Conservation (phyloP, 2,888 invertebrate genomes). For the Linyphia triangularis region DNA sequence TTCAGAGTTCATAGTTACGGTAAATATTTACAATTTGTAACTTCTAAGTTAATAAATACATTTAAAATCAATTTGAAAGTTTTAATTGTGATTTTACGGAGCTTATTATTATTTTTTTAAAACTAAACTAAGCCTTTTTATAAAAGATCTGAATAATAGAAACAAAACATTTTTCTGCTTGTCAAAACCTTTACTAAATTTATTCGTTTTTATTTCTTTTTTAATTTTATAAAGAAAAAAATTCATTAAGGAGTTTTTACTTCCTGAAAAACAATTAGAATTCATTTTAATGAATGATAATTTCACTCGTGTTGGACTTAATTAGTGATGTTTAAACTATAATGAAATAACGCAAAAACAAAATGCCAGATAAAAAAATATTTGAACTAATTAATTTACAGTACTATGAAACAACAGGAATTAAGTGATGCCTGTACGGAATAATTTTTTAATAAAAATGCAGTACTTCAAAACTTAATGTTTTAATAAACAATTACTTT, state of each 20-base stretch:
- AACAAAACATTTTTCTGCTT: no score
- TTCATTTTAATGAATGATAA: slow-evolving; percentile 24
- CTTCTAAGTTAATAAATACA: no score
- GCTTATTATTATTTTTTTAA: no score
- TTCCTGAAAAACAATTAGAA: slow-evolving; percentile 41
- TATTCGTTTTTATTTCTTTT: no score
- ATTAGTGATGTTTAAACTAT: slow-evolving; percentile 39
- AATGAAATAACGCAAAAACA: slow-evolving; percentile 33
- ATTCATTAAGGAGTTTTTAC: slow-evolving; percentile 23
- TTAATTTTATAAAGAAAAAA: background rate
- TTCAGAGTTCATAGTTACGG: no score
- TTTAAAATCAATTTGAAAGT: no score
- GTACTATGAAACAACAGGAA: slow-evolving; percentile 41
- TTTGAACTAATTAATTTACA: slow-evolving; percentile 35
- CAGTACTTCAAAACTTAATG: slow-evolving; percentile 21
- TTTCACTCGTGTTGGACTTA: slow-evolving; percentile 18
- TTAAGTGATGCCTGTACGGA: slow-evolving; percentile 4
- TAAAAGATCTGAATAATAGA: no score
- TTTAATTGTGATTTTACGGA: no score
- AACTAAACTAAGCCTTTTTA: no score
- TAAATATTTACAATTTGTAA: no score
- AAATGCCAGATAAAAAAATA: slow-evolving; percentile 18
- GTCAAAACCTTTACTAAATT: no score
- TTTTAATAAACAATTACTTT: slow-evolving; percentile 44
- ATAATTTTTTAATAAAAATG: slow-evolving; percentile 3